Evolutionary conservation across 2,797 vertebrate species (phyloP), one percentile per base, ranked within the genome.

Genomic region (Paedocypris micromegethes): DNA sequence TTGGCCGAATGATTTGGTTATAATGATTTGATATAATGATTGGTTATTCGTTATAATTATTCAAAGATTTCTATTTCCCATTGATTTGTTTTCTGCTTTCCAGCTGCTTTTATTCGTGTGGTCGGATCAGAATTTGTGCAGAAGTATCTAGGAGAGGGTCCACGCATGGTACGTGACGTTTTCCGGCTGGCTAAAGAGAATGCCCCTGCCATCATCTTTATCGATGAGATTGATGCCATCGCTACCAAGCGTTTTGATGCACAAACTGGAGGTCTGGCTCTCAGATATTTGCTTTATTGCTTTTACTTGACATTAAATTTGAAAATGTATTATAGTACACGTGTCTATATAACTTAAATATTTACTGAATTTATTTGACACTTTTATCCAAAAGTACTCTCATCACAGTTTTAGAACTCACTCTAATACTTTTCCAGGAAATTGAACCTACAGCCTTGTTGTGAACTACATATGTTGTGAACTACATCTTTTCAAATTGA

Each of bases 111-210:
- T 76, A 98, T 98, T 79, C 92, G 94, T 0, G 94, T 96, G 37
- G 95, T 97, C 71, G 94, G 95, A 79, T 98, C 94, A 0, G 95
- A 97, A 85, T 97, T 98, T 46, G 95, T 98, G 5, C 95, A 98
- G 91, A 98, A 98, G 83, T 98, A 98, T 83, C 80, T 98, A 78
- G 95, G 94, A 0, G 94, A 98, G 77, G 95, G 95, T 0, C 94
- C 95, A 1, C 90, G 94, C 5, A 98, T 98, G 95, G 95, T 98
- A 47, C 88, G 95, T 0, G 94, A 98, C 0, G 95, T 98, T 47
- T 98, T 98, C 87, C 88, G 95, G 70, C 83, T 98, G 86, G 95
- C 95, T n/a, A 98, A 98, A 82, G 95, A 98, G 84, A 96, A 97
- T 0, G 94, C 95, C 0, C 95, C 95, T 0, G 95, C 95, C 76